phyloP scores from a whole-genome alignment of 2,888 invertebrate species.

The Chymomyza procnemis region DNA sequence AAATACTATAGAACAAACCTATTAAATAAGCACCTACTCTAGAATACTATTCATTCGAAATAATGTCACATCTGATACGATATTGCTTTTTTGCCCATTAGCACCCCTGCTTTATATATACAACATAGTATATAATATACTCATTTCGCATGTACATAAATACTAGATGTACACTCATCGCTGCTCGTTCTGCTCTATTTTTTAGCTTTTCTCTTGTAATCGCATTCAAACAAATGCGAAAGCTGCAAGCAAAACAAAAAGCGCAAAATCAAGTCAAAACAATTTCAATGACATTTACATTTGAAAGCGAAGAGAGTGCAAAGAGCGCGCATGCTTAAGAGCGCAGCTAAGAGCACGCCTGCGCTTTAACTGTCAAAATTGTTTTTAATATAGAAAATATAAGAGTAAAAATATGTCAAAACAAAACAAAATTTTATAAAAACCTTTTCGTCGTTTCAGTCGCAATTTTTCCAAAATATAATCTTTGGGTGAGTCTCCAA shows the following conservation, averaged over 20 bases:
- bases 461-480: constrained; percentile 8
- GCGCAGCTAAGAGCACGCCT: neutral
- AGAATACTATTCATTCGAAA: too few relatives aligned
- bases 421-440: neutral
- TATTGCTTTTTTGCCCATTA: too few relatives aligned
- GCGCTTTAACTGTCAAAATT: constrained; percentile 13
- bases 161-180: neutral
- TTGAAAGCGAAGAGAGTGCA: neutral
- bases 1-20: too few relatives aligned
- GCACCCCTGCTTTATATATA: too few relatives aligned
- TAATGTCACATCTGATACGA: too few relatives aligned
- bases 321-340: neutral
- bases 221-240: constrained; percentile 18
- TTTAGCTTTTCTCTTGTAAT: neutral
- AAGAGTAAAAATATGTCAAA: constrained; percentile 2
- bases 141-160: too few relatives aligned
- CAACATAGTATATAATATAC: too few relatives aligned
- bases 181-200: neutral
- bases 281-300: neutral
- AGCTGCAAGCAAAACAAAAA: constrained; percentile 39
- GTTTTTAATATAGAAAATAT: neutral
- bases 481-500: neutral
- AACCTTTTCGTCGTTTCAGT: constrained; percentile 6
- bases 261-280: constrained; percentile 1
- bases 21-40: too few relatives aligned